phyloP scores from a whole-genome alignment of 2,888 invertebrate genomes.

The Cheilosia grossa region DNA sequence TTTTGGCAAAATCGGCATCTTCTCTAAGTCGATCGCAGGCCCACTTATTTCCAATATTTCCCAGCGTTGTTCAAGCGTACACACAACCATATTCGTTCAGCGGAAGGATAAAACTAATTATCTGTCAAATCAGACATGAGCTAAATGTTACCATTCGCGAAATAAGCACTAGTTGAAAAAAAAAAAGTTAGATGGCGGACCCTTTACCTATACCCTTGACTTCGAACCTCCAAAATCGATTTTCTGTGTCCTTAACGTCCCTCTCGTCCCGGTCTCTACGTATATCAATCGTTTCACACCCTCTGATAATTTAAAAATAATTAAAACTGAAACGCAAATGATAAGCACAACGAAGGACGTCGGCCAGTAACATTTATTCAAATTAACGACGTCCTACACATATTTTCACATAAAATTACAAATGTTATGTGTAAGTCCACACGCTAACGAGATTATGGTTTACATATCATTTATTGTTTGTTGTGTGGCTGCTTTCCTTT shows the following conservation, averaged over 20 bases:
- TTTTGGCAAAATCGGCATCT: no score
- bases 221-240: no score
- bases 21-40: no score
- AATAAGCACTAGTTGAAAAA: no score
- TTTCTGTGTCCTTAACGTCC: not conserved
- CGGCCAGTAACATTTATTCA: not conserved
- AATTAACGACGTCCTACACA: constrained; percentile 13
- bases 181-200: no score
- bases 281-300: not conserved
- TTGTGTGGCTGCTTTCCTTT: constrained; percentile 45
- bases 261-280: not conserved
- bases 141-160: no score
- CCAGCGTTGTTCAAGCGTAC: no score
- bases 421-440: constrained; percentile 16
- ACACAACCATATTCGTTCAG: no score
- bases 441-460: constrained; percentile 67
- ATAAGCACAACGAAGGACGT: not conserved
- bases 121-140: no score
- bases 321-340: not conserved
- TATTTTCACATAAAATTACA: constrained; percentile 7
- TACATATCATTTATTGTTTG: constrained; percentile 70
- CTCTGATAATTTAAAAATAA: constrained; percentile 1
- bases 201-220: no score
- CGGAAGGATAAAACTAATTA: no score
- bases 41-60: no score